Evolutionary conservation across 2,113 vertebrate genomes (phyloP).

Genomic region (Entelurus aequoreus): DNA sequence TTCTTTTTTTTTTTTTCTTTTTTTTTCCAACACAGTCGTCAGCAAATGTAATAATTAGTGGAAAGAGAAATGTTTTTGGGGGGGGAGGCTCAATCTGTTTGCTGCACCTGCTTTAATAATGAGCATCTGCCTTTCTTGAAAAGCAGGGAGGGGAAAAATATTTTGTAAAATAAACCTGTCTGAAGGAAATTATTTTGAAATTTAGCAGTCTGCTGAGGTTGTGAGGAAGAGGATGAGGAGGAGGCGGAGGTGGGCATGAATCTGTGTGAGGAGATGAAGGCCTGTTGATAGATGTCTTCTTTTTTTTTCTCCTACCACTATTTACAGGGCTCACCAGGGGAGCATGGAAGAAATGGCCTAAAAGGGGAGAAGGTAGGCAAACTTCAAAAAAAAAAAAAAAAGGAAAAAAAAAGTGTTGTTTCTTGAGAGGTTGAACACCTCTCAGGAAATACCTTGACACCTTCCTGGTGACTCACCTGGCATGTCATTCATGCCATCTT

Average conservation of each 20-base stretch:
- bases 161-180: constrained; percentile 65
- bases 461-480: constrained; percentile 30
- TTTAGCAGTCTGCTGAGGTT: constrained; percentile 58
- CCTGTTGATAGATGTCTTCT: constrained; percentile 61
- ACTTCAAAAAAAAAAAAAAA: constrained; percentile 56
- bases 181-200: constrained; percentile 59
- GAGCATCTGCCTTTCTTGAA: constrained; percentile 74
- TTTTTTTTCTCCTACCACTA: constrained; percentile 42
- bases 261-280: constrained; percentile 60
- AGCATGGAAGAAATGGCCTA: constrained; percentile 79
- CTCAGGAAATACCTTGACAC: constrained; percentile 9
- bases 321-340: constrained; percentile 79
- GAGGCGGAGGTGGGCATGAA: constrained; percentile 34
- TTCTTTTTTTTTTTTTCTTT: neutral
- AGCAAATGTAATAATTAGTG: constrained; percentile 74
- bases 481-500: constrained; percentile 20
- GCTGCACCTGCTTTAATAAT: constrained; percentile 73
- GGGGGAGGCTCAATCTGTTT: constrained; percentile 69
- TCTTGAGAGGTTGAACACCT: constrained; percentile 47
- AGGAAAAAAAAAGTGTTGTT: constrained; percentile 32
- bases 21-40: constrained; percentile 53
- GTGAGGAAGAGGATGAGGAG: constrained; percentile 61
- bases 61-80: constrained; percentile 62
- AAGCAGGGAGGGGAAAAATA: constrained; percentile 59
- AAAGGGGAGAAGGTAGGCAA: constrained; percentile 97